Conservation (phyloP, 2,888 invertebrate species). For the Aspidiotus destructor region DNA sequence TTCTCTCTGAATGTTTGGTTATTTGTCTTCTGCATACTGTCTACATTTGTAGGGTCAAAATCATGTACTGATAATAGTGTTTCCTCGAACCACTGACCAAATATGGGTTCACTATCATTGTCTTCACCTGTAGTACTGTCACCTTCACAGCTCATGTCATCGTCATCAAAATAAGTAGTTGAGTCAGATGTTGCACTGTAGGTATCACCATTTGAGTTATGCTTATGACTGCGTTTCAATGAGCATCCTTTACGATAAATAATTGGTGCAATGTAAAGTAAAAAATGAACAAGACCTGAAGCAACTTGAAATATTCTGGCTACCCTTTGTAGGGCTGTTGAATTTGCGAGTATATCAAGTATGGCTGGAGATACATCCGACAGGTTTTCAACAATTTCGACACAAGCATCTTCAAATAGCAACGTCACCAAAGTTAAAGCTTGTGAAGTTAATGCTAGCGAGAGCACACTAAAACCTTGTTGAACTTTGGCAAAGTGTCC, state of each 20-base stretch:
- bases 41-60: constrained; percentile 35
- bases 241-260: constrained; percentile 85
- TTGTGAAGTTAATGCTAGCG: constrained; percentile 78
- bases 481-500: constrained; percentile 66
- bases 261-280: constrained; percentile 79
- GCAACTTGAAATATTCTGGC: constrained; percentile 60
- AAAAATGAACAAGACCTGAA: constrained; percentile 61
- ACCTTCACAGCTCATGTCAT: constrained; percentile 78
- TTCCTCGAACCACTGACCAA: constrained; percentile 91
- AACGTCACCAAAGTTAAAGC: constrained; percentile 67
- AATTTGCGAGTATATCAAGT: constrained; percentile 54
- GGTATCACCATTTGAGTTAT: constrained; percentile 75
- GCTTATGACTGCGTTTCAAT: constrained; percentile 51
- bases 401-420: constrained; percentile 63
- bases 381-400: constrained; percentile 40
- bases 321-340: constrained; percentile 60
- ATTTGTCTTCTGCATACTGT: constrained; percentile 48
- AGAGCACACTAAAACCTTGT: constrained; percentile 79
- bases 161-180: constrained; percentile 90
- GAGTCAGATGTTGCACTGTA: constrained; percentile 67
- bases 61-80: constrained; percentile 66
- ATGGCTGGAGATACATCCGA: constrained; percentile 50
- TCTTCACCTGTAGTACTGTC: constrained; percentile 57
- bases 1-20: constrained; percentile 27
- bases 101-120: constrained; percentile 71